Percentiles rank a stretch among this genome's conserved stretches.
phyloP scores from a whole-genome alignment of 2,113 vertebrate species.

The Orycteropus afer region DNA sequence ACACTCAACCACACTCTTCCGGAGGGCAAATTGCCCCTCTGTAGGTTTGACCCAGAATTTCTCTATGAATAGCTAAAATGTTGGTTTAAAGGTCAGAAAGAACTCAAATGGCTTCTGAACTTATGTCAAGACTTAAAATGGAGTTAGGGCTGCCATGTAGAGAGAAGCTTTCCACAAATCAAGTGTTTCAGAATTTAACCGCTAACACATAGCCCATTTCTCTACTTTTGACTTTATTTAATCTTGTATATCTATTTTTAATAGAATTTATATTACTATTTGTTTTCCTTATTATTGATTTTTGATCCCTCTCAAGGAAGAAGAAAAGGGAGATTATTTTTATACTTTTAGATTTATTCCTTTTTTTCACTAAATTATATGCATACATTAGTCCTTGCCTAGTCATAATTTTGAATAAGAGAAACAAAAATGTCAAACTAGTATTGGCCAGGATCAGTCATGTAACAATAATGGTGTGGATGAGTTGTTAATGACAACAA shows the following conservation, averaged over 20 bases:
- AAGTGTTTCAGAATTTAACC: no score
- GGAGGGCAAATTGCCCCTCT: no score
- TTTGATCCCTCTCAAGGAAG: neutral
- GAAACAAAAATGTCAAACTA: no score
- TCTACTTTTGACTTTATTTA: neutral
- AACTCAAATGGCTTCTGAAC: no score
- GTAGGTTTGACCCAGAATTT: no score
- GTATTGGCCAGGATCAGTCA: neutral
- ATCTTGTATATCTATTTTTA: neutral
- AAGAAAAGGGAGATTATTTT: neutral
- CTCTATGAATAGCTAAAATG: no score
- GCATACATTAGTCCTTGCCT: neutral
- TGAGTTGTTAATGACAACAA: neutral
- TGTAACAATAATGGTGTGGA: neutral
- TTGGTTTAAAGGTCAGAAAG: no score
- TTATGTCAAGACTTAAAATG: no score
- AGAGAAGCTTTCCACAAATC: no score
- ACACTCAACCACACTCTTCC: no score
- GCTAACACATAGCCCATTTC: neutral
- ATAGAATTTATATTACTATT: neutral
- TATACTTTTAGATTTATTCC: neutral
- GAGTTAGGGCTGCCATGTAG: no score
- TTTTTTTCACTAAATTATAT: neutral
- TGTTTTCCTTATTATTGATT: neutral
- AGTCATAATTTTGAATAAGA: neutral